Evolutionary conservation across 2,113 vertebrate species (phyloP).

Genomic region (Calypte anna): DNA sequence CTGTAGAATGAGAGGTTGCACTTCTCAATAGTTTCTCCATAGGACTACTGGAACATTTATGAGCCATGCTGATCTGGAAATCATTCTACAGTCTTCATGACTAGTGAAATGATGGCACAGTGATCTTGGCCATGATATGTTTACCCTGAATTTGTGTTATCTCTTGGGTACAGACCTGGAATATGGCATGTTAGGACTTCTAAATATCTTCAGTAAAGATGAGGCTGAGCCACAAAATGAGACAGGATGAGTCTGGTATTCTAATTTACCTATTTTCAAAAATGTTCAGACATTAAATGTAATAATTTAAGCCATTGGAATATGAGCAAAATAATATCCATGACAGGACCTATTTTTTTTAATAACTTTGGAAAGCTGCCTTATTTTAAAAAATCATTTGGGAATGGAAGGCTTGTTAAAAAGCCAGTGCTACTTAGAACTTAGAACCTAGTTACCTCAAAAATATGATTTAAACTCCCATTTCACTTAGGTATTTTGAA

Average conservation of each 20-base stretch:
- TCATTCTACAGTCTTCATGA: neutral
- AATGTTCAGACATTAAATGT: neutral
- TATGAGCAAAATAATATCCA: neutral
- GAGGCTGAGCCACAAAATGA: neutral
- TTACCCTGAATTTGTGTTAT: neutral
- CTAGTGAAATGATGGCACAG: neutral
- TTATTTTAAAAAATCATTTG: constrained; percentile 11
- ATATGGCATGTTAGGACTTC: neutral
- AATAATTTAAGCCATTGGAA: neutral
- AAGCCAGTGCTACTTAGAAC: neutral
- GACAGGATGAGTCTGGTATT: neutral
- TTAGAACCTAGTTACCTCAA: neutral
- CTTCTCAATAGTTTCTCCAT: neutral
- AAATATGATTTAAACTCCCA: neutral
- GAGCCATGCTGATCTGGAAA: neutral
- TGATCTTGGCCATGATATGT: neutral
- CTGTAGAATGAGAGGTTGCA: neutral
- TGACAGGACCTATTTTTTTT: neutral
- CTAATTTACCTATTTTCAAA: neutral
- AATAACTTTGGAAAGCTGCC: neutral
- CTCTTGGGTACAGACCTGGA: neutral
- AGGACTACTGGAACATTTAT: neutral
- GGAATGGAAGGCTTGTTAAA: constrained; percentile 8
- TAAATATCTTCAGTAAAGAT: neutral
- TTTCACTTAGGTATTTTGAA: constrained; percentile 38